Evolutionary conservation across 2,797 vertebrate genomes (phyloP).

Genomic region (Malacoctenus gilli): DNA sequence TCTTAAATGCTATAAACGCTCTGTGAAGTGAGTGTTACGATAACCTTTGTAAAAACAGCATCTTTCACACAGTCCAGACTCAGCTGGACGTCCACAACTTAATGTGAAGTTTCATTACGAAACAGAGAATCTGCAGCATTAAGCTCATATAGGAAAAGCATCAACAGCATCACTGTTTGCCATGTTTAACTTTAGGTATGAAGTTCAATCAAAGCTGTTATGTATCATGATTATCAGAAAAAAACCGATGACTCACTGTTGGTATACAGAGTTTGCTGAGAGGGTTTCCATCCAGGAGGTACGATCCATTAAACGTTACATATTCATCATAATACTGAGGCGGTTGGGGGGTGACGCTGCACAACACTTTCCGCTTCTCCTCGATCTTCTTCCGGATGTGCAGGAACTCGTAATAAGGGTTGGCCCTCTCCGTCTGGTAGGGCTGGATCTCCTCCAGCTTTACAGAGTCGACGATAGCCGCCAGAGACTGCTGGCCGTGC

Average conservation of each 20-base stretch:
- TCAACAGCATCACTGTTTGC: too few species aligned
- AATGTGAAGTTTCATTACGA: too few species aligned
- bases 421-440: conserved; percentile 96
- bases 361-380: conserved; percentile 96
- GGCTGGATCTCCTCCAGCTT: conserved; percentile 98
- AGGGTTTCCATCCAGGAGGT: conserved; percentile 97
- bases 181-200: too few species aligned
- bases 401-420: conserved; percentile 98
- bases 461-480: conserved; percentile 93
- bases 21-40: too few species aligned
- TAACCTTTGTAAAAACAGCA: too few species aligned
- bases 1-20: too few species aligned
- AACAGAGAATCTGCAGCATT: too few species aligned
- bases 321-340: conserved; percentile 99
- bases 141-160: too few species aligned
- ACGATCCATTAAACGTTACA: conserved; percentile 98
- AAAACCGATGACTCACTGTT: conserved; percentile 87
- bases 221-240: too few species aligned
- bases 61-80: too few species aligned
- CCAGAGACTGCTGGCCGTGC: conserved; percentile 92
- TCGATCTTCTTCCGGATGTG: conserved; percentile 98
- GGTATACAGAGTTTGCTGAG: conserved; percentile 99
- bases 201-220: too few species aligned
- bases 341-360: conserved; percentile 95
- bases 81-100: too few species aligned